Evolutionary conservation across 2,797 vertebrate genomes (phyloP).

Genomic region (Phrynocephalus vlangalii): DNA sequence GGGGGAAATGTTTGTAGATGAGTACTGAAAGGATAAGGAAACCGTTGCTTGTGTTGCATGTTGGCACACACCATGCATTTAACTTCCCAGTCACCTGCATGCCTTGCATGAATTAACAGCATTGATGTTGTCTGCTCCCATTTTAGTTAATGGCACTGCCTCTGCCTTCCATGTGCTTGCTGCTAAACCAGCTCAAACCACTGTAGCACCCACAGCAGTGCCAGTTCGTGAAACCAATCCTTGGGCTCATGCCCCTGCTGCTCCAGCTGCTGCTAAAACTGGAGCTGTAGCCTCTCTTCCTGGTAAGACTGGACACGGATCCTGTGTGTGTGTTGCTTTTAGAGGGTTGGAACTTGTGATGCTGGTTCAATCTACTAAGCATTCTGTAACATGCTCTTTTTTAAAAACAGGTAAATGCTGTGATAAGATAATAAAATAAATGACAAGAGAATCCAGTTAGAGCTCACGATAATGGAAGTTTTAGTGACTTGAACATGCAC

Average conservation of each 20-base stretch:
- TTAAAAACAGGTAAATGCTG: neutral
- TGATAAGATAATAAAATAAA: neutral
- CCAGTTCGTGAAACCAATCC: constrained; percentile 98
- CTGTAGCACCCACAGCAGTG: constrained; percentile 85
- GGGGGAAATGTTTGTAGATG: constrained; percentile 12
- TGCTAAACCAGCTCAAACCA: constrained; percentile 81
- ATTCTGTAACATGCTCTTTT: neutral
- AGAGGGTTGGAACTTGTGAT: constrained; percentile 67
- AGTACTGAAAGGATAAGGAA: constrained; percentile 8
- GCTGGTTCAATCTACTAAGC: neutral
- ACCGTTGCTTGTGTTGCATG: constrained; percentile 53
- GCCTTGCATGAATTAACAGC: constrained; percentile 80
- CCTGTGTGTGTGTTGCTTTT: constrained; percentile 47
- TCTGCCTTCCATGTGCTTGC: constrained; percentile 86
- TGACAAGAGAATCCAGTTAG: neutral
- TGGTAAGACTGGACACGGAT: constrained; percentile 84
- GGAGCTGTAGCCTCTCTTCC: constrained; percentile 81
- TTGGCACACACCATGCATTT: constrained; percentile 63
- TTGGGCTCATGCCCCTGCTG: constrained; percentile 90
- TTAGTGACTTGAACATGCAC: neutral
- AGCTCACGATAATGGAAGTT: neutral
- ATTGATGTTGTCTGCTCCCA: constrained; percentile 83
- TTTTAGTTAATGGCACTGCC: constrained; percentile 94
- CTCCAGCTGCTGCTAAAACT: constrained; percentile 78
- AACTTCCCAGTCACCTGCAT: constrained; percentile 62